Base-by-base conservation (phyloP, 2,113 vertebrate genomes). In the Castor canadensis region DNA sequence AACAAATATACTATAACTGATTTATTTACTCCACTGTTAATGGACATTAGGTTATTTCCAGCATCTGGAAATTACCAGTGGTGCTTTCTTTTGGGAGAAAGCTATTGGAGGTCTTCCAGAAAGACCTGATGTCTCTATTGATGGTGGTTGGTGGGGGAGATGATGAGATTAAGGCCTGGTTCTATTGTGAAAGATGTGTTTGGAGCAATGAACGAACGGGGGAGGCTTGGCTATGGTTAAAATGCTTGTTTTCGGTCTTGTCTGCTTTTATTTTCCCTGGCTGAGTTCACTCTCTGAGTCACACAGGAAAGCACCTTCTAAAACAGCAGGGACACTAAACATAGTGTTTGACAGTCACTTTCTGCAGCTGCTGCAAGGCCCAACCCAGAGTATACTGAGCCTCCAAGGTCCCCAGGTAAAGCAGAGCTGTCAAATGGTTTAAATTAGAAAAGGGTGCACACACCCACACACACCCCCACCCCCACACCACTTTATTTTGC, bases 271-370 rank as follows among this genome's bases (percentile, higher is more conserved):
- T 77, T 87, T 96, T 92, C 73, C 85, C 26, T 75, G 32, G 49
- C 26, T 97, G 92, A 96, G 60, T 81, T 97, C 81, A 94, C 94
- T 87, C 91, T 96, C 86, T 93, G 91, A 96, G 87, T 73, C 82
- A 95, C 26, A 82, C 2, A 80, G 45, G 82, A 96, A 97, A 97
- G 30, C 12, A 95, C 49, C 76, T 96, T 93, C 96, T 95, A 84
- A 87, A 76, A 79, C 91, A 91, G 75, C 54, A 58, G 71, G 56
- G 62, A 75, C 26, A 52, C 91, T 82, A 93, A 95, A 94, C 71
- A 85, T 66, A 77, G 86, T 9, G 15, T 43, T 77, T 76, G 89
- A 91, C 93, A 83, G 11, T 83, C 49, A 13, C 71, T 89, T 81
- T 87, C 54, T 52, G 76, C 58, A 72, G 67, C 67, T 91, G 85